Base-by-base conservation (phyloP, 1,140 invertebrate genomes). In the Chlorops oryzae region DNA sequence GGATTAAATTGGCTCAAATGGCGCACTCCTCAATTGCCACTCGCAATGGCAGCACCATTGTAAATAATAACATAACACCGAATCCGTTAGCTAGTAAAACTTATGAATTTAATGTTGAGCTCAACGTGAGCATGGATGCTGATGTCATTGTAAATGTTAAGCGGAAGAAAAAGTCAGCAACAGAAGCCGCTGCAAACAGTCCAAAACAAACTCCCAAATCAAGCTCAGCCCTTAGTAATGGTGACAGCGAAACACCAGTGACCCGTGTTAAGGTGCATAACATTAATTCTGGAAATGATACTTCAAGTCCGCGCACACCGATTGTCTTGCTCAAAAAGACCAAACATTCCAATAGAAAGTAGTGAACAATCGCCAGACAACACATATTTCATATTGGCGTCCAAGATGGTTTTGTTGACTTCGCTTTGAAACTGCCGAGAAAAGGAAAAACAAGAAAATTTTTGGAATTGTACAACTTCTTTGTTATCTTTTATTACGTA, bases 71-170 rank as follows among this genome's bases (percentile, higher is more conserved):
- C 35, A 46, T 70, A 5, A 70, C 67, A 0, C 67, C 67, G 6
- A 61, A 70, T 32, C 55, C 58, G 15, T 59, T 59, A 15, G 57
- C 63, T 10, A 60, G 62, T 2, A 72, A 72, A 48, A 72, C 66
- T 0, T 69, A 69, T 47, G 65, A 72, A 37, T 67, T 72, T 3
- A 72, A 72, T 52, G 65, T 72, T 40, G 65, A 70, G 51, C 39
- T 72, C 9, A 67, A 72, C 47, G 67, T 72, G 7, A 70, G 66
- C 35, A 58, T 72, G 58, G 70, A 72, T 55, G 65, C 70, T 10
- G 67, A 72, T 52, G 65, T 72, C n/a, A 58, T 72, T 40, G 63
- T 72, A 3, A 72, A 69, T 32, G 69, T 72, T 0, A 70, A 69
- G 50, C 66, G 70, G 5, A 72, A 72, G 24, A 62, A 66, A 45